Evolutionary conservation across 2,113 vertebrate genomes (phyloP).

Genomic region (Colinus virginianus): DNA sequence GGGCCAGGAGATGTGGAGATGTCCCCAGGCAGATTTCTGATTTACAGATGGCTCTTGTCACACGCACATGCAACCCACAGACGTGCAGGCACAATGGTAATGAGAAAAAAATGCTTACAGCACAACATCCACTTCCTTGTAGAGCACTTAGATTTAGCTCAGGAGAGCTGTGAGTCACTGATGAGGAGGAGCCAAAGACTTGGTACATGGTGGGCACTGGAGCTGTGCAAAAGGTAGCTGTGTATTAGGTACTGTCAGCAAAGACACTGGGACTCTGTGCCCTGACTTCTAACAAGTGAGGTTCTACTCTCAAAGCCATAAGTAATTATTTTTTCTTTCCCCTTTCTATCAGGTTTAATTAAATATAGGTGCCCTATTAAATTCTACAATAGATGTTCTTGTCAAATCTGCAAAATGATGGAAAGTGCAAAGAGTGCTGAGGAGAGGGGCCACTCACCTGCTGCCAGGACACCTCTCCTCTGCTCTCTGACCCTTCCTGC

Average conservation of each 20-base stretch:
- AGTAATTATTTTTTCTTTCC: background rate
- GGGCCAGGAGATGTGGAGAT: background rate
- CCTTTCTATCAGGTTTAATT: background rate
- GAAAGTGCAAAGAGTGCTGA: background rate
- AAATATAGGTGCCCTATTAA: background rate
- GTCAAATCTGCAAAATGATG: background rate
- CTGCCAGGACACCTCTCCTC: background rate
- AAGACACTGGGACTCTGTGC: background rate
- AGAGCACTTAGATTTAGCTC: background rate
- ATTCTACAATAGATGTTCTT: background rate
- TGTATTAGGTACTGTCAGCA: background rate
- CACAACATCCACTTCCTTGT: background rate
- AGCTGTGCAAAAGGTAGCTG: background rate
- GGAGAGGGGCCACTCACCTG: background rate
- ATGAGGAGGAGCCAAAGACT: background rate
- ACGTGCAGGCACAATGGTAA: background rate
- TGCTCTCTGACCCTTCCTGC: background rate
- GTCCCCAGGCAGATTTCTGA: constrained; percentile 24
- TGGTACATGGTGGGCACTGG: background rate
- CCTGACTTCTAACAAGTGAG: background rate
- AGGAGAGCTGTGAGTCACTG: background rate
- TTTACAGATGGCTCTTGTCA: constrained; percentile 17
- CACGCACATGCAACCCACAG: background rate
- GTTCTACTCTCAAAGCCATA: background rate
- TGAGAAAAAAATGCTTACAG: background rate